Percentiles rank a stretch among this genome's conserved stretches.
These are phyloP conservation scores for Neria commutata DNA, from an alignment of 2,888 invertebrate species.

Conservation along the genomic window DNA sequence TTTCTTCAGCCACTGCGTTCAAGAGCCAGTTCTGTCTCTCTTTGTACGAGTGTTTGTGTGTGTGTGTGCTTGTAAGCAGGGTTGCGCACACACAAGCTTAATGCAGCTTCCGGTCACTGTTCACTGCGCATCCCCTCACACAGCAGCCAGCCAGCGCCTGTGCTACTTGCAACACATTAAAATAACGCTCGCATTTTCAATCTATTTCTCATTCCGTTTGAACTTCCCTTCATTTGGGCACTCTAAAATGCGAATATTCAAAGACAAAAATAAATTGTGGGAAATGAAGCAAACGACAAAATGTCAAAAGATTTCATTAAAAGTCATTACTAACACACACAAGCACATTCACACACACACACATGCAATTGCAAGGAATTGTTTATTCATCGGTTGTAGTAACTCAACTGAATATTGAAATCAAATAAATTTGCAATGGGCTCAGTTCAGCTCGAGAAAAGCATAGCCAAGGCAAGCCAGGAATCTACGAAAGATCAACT, in stretches of 20 bases:
- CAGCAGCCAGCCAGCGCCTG: background rate
- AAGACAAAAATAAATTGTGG: no score
- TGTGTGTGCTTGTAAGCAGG: background rate
- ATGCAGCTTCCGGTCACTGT: conserved; percentile 6
- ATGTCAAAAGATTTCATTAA: conserved; percentile 6
- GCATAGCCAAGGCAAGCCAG: background rate
- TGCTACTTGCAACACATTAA: conserved; percentile 5
- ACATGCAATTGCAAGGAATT: no score
- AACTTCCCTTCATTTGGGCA: no score
- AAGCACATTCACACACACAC: no score
- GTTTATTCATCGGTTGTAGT: conserved; percentile 6
- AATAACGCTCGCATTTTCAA: conserved; percentile 7
- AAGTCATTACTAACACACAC: no score
- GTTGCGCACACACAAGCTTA: background rate
- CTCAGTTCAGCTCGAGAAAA: conserved; percentile 17
- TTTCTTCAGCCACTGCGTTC: conserved; percentile 12
- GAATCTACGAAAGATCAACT: no score
- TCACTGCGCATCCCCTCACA: background rate
- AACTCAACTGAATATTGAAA: conserved; percentile 42
- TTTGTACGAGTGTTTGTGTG: background rate
- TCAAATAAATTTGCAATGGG: conserved; percentile 39
- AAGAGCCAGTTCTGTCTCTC: conserved; percentile 11
- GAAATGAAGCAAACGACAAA: no score
- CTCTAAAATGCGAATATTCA: no score
- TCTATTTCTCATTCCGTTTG: conserved; percentile 13